Evolutionary conservation across 2,113 vertebrate genomes (phyloP), one percentile per base, ranked within the genome.

Genomic region (Austrofundulus limnaeus): DNA sequence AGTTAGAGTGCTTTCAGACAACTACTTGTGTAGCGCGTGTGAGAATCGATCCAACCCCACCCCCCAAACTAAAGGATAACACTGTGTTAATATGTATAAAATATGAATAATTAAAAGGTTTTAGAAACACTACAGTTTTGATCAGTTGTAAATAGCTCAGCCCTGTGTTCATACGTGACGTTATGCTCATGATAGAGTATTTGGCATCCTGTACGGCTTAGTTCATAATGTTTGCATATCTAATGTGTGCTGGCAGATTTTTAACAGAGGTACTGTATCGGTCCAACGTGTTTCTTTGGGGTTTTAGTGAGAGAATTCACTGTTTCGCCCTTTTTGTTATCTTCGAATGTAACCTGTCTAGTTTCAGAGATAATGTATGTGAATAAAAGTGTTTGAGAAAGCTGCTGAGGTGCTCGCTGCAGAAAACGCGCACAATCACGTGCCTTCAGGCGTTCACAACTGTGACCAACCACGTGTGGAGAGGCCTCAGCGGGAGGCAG

Each of bases 291-390:
- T 87, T 78, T 54, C n/a, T n/a, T n/a, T n/a, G n/a, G n/a, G n/a
- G n/a, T n/a, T n/a, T n/a, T 76, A 50, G 46, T 56, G 51, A 76
- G 67, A 61, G 66, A 55, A 65, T 75, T 76, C 45, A 72, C 50
- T 63, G 37, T 51, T 59, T 65, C 54, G 43, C 64, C 68, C n/a
- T 87, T 88, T 28, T 90, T 89, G 82, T 87, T 89, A 88, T 86
- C 86, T 70, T 79, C 78, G 80, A 88, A 81, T 88, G 86, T 86
- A 77, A 78, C 76, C 76, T 68, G 76, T 83, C 74, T 80, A 87
- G 79, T 78, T 76, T 55, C 83, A 70, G 82, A 85, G 77, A 80
- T 84, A 80, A 72, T 82, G 77, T 83, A 85, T 76, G 72, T 80
- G 81, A 87, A 87, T 88, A 83, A 56, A 31, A 66, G 24, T 42